Conservation (phyloP, 2,113 vertebrate genomes). For the Danionella cerebrum region DNA sequence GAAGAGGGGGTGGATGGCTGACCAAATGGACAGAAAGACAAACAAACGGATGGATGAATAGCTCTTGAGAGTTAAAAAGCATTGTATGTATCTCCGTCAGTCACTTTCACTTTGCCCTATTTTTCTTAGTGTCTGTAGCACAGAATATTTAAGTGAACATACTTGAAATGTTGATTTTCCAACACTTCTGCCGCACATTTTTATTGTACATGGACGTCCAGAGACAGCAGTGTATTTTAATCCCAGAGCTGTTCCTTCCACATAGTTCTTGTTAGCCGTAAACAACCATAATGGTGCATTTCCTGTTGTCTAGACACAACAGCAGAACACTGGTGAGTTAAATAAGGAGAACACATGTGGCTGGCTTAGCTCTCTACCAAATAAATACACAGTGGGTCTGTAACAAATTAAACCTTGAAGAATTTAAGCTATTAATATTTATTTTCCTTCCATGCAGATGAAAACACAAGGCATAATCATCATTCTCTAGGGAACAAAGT, state of each 20-base stretch:
- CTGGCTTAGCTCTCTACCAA: conserved; percentile 51
- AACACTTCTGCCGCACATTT: conserved; percentile 35
- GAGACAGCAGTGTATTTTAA: conserved; percentile 42
- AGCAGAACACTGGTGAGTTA: conserved; percentile 58
- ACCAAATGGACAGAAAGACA: too few relatives aligned
- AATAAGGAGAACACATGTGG: conserved; percentile 46
- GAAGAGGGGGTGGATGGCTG: too few relatives aligned
- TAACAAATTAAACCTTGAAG: not conserved
- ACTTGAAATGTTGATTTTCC: conserved; percentile 68
- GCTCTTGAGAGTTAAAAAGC: not conserved
- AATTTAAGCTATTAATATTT: not conserved
- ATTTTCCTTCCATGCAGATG: not conserved
- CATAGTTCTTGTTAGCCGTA: conserved; percentile 72
- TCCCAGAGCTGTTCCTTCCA: conserved; percentile 27
- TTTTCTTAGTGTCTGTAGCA: conserved; percentile 64
- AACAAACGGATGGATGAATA: not conserved
- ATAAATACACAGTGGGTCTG: conserved; percentile 14
- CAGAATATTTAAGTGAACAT: too few relatives aligned
- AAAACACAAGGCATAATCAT: not conserved
- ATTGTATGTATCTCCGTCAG: not conserved
- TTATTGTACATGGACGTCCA: conserved; percentile 58
- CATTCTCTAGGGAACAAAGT: too few relatives aligned
- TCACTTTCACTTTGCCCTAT: not conserved
- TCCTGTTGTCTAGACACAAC: conserved; percentile 77
- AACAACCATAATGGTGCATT: conserved; percentile 76